These are phyloP conservation scores for Stenchaetothrips biformis DNA, from an alignment of 2,888 invertebrate species.

Conservation along the genomic window DNA sequence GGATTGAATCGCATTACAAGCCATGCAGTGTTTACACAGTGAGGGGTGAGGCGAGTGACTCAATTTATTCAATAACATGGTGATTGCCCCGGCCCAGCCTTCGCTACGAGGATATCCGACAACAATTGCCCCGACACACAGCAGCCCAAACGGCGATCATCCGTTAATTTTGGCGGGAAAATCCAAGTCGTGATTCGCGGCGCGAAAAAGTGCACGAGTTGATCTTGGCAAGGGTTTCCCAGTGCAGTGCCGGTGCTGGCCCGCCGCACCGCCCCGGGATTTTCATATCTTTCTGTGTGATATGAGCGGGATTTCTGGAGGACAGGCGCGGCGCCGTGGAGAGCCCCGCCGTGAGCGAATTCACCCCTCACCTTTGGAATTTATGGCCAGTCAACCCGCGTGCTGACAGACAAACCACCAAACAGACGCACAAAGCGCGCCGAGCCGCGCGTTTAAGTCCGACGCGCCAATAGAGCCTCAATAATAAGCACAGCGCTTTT, in stretches of 20 bases:
- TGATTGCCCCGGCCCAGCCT: neutral
- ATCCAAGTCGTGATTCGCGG: too few species aligned
- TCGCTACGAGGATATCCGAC: neutral
- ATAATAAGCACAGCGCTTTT: too few species aligned
- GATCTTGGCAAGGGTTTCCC: too few species aligned
- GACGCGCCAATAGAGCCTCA: too few species aligned
- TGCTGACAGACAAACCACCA: too few species aligned
- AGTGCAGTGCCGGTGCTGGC: neutral
- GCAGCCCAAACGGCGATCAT: too few species aligned
- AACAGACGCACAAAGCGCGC: too few species aligned
- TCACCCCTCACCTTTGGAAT: slow-evolving; percentile 16
- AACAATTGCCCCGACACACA: neutral
- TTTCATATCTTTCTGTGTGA: slow-evolving; percentile 17
- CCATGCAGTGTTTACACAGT: slow-evolving; percentile 18
- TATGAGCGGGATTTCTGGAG: slow-evolving; percentile 20
- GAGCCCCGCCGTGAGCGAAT: neutral
- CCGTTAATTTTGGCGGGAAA: too few species aligned
- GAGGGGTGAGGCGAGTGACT: neutral
- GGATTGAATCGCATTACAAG: slow-evolving; percentile 23
- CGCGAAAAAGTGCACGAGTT: too few species aligned
- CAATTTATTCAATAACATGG: slow-evolving; percentile 25
- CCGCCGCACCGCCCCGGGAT: neutral
- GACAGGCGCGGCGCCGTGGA: neutral
- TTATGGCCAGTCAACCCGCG: slow-evolving; percentile 9
- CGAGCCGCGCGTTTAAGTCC: too few species aligned